Evolutionary conservation across 2,888 invertebrate genomes (phyloP), one percentile per base, ranked within the genome.

Genomic region (Embidobia sp.): DNA sequence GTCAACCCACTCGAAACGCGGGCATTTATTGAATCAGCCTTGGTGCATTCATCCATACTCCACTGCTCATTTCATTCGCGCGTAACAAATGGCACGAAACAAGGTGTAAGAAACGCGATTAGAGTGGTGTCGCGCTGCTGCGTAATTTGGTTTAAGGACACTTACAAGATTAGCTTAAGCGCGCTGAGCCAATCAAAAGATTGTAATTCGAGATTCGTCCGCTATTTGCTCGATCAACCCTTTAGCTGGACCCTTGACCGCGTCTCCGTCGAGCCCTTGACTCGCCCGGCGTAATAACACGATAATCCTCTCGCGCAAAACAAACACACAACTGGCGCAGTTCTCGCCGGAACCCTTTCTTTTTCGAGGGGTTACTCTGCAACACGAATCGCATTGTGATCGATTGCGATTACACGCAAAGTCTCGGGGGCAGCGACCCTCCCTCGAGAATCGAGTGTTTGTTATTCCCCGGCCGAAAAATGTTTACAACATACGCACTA

Each of bases 381-480:
- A 55, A 53, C 63, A 44, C 72, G 67, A 77, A 75, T 77, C 59
- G 37, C 29, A 19, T 35, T 27, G 82, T 87, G 88, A 88, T 88
- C 87, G 87, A 88, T 88, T 86, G 85, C 85, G 86, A 88, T 88
- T 85, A 86, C 72, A 59, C 57, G 31, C 51, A 37, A 42, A 61
- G 64, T 63, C 72, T 72, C 51, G 53, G 82, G 85, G 85, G 82
- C 82, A 79, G 77, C 81, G 64, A 81, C 82, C 84, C 85, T 82
- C 80, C 80, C 69, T 67, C 74, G 72, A 70, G 49, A 79, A 81
- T 78, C 85, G 29, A 31, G 33, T 57, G 85, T 85, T 86, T 89
- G 88, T 88, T 88, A 87, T 89, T 89, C 87, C 84, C 85, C 82
- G 67, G 82, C 80, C 85, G 85, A 89, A 88, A 89, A 88, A 88